Evolutionary conservation across 2,797 vertebrate genomes (phyloP), one percentile per base, ranked within the genome.

Genomic region (Masticophis lateralis): DNA sequence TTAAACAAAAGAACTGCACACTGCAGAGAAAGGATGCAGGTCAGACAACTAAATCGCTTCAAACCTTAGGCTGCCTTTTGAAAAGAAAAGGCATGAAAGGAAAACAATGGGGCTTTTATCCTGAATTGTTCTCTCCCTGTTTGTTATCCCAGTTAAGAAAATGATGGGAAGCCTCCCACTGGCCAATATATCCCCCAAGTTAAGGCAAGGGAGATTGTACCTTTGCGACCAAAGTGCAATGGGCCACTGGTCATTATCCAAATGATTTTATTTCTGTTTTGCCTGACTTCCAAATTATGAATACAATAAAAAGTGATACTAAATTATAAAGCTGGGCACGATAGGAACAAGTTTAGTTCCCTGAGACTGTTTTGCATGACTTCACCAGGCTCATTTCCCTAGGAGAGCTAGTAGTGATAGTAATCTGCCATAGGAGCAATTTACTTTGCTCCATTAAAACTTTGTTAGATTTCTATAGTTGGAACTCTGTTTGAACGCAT

Each of bases 1-100:
- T 98, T 98, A 98, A 98, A 98, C 98, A 98, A 98, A 98, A 98
- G 98, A 97, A 97, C 97, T 96, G 95, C 97, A 98, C 97, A 98
- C 97, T 97, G 98, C 97, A 97, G 96, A 97, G 97, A 98, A 98
- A 97, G 97, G 97, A 98, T 97, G 96, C 95, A 10, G 97, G 98
- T 97, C 97, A 98, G 97, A 97, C 97, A 97, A 98, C 97, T 97
- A 98, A 98, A 98, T 98, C 98, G 97, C 98, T 98, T 98, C 98
- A 98, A 98, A 97, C 97, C 97, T 98, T 97, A 98, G 98, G 98
- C 98, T 97, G 97, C 96, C 97, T 98, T 95, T 96, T 97, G 98
- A 97, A 97, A 98, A 98, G 97, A 97, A 97, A 97, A 98, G 95
- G 96, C 96, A 97, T 97, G 97, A 98, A 98, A 98, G 79, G 97